These are phyloP conservation scores for Lates japonicus DNA, from an alignment of 2,797 vertebrate genomes.

Conservation along the genomic window DNA sequence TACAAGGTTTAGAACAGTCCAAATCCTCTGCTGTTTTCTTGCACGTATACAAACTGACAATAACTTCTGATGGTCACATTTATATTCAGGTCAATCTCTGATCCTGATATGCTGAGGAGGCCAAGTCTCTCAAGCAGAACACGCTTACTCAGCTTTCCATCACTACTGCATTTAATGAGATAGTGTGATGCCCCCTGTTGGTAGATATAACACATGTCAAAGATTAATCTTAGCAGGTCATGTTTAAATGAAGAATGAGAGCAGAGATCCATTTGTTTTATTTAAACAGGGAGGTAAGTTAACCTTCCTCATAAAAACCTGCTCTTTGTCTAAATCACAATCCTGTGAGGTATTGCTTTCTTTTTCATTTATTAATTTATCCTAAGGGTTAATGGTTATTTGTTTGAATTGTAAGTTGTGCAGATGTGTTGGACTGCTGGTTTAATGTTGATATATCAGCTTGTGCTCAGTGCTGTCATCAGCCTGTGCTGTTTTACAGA, in stretches of 20 bases:
- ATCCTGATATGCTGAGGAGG: slow-evolving; percentile 53
- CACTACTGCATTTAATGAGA: slow-evolving; percentile 36
- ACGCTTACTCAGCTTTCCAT: slow-evolving; percentile 60
- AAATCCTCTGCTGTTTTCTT: not conserved
- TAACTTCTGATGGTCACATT: slow-evolving; percentile 42
- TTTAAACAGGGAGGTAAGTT: slow-evolving; percentile 7
- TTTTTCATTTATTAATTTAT: not conserved
- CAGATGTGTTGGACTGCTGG: not conserved
- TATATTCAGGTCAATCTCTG: slow-evolving; percentile 62
- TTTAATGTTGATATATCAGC: slow-evolving; percentile 32
- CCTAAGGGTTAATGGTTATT: not conserved
- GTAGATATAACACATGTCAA: slow-evolving; percentile 13
- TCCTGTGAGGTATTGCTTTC: not conserved
- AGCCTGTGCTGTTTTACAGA: slow-evolving; percentile 43
- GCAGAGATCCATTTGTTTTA: slow-evolving; percentile 2
- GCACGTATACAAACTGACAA: not conserved
- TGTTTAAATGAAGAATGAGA: slow-evolving; percentile 21
- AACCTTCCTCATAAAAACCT: not conserved
- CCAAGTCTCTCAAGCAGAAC: slow-evolving; percentile 25
- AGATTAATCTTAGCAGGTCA: slow-evolving; percentile 11
- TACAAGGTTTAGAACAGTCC: not conserved
- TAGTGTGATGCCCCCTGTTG: slow-evolving; percentile 37
- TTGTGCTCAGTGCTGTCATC: slow-evolving; percentile 7
- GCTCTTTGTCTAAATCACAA: not conserved
- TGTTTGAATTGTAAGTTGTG: slow-evolving; percentile 15